Evolutionary conservation across 2,113 vertebrate species (phyloP), one percentile per base, ranked within the genome.

Genomic region (Microtus montanus): DNA sequence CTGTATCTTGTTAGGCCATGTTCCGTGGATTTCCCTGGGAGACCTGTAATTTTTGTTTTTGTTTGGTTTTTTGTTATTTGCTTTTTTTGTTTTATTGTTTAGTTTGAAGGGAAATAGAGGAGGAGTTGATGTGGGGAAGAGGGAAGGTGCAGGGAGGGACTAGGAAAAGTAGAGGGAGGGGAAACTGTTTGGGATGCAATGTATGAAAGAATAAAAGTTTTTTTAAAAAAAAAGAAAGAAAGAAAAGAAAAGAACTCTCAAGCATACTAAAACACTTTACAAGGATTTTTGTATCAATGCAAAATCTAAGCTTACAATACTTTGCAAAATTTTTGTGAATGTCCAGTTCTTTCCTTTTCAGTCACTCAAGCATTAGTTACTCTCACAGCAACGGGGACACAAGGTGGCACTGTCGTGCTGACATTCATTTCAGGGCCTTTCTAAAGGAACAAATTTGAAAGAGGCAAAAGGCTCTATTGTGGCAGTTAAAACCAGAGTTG

Each of bases 321-420:
- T 79, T 33, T 93, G 52, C 54, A 87, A 73, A 91, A 89, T 49
- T 93, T 95, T 95, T 92, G 24, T 38, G 94, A 96, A 93, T 77
- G 89, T 89, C 95, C 77, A 91, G 64, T 80, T 92, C 79, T 84
- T 96, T 94, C 74, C 38, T 97, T 92, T 96, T 83, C 58, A 78
- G 24, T 83, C 58, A 35, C 10, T 95, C 73, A 89, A 82, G 85
- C 35, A 95, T 87, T 86, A 96, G 64, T 89, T 93, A 95, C 74
- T 95, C 71, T 96, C 93, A 68, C 33, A 93, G 75, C 94, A 96
- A 90, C 30, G 92, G 92, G 70, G 82, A 97, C 97, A 98, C 97
- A 98, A 97, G 97, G 96, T 98, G 97, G 97, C 97, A 97, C 96
- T 98, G 92, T 98, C 90, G 95, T 91, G 97, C 97, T 97, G 96